Base-by-base conservation (phyloP, 2,113 vertebrate species). In the Hippopotamus amphibius region DNA sequence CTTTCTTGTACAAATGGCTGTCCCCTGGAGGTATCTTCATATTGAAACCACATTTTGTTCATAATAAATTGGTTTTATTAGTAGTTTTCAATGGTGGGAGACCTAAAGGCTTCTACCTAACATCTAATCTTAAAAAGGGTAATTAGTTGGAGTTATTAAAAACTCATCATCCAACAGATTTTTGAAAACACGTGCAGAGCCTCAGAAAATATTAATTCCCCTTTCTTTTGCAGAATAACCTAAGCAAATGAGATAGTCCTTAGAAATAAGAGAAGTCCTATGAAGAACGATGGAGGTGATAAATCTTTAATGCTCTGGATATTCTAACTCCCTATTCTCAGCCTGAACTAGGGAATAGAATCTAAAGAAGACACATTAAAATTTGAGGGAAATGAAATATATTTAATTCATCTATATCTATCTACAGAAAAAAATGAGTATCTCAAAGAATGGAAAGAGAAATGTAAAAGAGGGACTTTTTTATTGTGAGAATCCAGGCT, bases 61-160 rank as follows among this genome's bases (percentile, higher is more conserved):
- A 94, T 88, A 97, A 83, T n/a, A 95, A 96, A 74, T 48, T 79
- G 61, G 84, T 80, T 76, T 96, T 88, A 79, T n/a, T 97, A 90
- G 41, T 30, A 89, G 37, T 85, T 86, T 98, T 96, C 96, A 89
- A 53, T 87, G 89, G 24, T 87, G 68, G 37, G 94, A 33, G 85
- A 59, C 94, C 87, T 22, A 66, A 95, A 96, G 90, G 7, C 92
- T 84, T 90, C 15, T 9, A 7, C 96, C 59, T 95, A 82, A 93
- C 88, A 85, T 4, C 10, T 46, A n/a, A 85, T 87, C 95, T 97
- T 97, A 79, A 95, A 92, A 98, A 92, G 46, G 71, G 61, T 96
- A 97, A 97, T 96, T 95, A 68, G 30, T 76, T 93, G 96, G 81
- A 93, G 96, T 96, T 95, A 76, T 97, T 98, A 96, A 97, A 94